Percentiles rank a stretch among this genome's conserved stretches.
Evolutionary conservation across 2,888 invertebrate genomes (phyloP).

Genomic region (Nasonovia ribisnigri): DNA sequence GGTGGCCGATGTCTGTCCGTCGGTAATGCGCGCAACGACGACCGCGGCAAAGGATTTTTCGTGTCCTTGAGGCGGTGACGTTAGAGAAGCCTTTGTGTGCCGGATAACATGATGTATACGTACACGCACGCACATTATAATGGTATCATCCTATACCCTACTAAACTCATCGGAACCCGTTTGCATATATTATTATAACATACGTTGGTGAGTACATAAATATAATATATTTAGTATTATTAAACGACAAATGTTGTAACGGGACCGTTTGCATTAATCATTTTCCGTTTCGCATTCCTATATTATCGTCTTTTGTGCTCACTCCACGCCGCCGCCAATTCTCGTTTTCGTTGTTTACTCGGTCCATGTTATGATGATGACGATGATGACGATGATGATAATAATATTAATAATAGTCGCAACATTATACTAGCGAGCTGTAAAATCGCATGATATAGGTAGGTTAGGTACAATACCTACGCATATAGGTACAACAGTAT

Average conservation of each 20-base stretch:
- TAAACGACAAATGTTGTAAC: neutral
- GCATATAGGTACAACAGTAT: neutral
- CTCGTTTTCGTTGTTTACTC: neutral
- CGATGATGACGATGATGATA: neutral
- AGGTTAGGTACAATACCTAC: neutral
- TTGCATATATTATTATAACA: neutral
- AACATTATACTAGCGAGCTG: neutral
- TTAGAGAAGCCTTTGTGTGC: conserved; percentile 15
- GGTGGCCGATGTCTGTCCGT: neutral
- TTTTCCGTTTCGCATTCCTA: conserved; percentile 20
- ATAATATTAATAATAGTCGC: neutral
- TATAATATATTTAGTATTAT: conserved; percentile 2
- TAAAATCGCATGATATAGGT: neutral
- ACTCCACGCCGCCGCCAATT: neutral
- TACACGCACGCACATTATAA: neutral
- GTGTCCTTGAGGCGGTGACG: conserved; percentile 14
- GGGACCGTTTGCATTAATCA: conserved; percentile 35
- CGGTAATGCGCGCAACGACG: neutral
- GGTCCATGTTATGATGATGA: neutral
- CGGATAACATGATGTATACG: neutral
- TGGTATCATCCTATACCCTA: neutral
- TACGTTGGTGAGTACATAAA: neutral
- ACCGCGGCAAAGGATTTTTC: neutral
- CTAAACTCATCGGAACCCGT: neutral
- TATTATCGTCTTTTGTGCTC: neutral